phyloP scores from a whole-genome alignment of 2,113 vertebrate species.

The Spheniscus mendiculus region DNA sequence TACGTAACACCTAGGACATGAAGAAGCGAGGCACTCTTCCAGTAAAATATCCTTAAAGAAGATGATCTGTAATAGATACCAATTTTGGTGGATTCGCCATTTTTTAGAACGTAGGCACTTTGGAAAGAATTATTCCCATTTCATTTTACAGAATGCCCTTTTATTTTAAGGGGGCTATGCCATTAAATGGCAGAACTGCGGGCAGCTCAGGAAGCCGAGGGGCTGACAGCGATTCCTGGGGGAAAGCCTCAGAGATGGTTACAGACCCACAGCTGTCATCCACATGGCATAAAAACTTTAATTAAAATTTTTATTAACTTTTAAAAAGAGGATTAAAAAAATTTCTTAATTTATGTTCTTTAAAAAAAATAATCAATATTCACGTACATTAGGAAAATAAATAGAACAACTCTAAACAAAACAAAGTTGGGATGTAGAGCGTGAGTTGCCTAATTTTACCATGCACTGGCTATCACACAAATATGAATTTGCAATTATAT shows the following conservation, averaged over 20 bases:
- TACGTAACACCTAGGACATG: neutral
- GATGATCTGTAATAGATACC: neutral
- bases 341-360: neutral
- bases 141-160: neutral
- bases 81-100: neutral
- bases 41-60: neutral
- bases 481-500: neutral
- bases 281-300: rapidly evolving
- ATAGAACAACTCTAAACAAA: neutral
- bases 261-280: rapidly evolving
- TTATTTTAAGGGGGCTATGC: neutral
- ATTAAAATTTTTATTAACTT: neutral
- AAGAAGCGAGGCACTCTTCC: neutral
- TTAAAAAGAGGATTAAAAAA: neutral
- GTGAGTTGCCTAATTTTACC: neutral
- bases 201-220: neutral
- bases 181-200: neutral
- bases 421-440: no score
- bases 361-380: neutral
- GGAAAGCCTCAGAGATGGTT: neutral
- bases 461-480: neutral
- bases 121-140: neutral
- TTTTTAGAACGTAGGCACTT: neutral
- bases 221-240: neutral
- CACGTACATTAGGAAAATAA: neutral